phyloP scores from a whole-genome alignment of 1,140 invertebrate species.

The Conopomorpha cramerella region DNA sequence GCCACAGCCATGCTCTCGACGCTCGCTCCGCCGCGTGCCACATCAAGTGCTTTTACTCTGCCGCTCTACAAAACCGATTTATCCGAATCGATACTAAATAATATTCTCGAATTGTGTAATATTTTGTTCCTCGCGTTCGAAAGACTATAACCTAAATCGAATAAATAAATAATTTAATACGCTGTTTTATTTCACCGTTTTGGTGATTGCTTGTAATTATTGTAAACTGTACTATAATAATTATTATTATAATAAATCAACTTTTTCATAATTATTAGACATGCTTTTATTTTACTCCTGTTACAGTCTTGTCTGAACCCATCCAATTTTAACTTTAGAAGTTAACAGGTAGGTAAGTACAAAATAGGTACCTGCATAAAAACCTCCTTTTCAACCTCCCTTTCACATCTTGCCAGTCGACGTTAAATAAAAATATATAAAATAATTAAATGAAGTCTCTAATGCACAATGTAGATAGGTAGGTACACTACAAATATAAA shows the following conservation, averaged over 20 bases:
- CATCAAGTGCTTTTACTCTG: conserved; percentile 35
- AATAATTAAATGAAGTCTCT: too few species aligned
- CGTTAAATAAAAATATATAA: too few species aligned
- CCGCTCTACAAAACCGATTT: conserved; percentile 44
- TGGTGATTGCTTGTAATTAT: conserved; percentile 60
- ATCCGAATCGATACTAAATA: conserved; percentile 52
- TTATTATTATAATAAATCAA: conserved; percentile 60
- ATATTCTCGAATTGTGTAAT: conserved; percentile 55
- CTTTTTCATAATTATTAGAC: conserved; percentile 58
- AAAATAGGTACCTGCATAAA: too few species aligned
- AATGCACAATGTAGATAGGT: too few species aligned
- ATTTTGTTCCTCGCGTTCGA: conserved; percentile 56
- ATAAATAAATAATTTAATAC: conserved; percentile 50
- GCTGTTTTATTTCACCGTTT: conserved; percentile 58
- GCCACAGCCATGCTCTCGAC: too few species aligned
- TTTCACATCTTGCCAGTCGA: too few species aligned
- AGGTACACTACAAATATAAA: too few species aligned
- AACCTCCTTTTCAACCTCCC: too few species aligned
- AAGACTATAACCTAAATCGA: conserved; percentile 54
- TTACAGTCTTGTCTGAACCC: too few species aligned
- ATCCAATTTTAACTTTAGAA: too few species aligned
- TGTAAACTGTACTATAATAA: conserved; percentile 61
- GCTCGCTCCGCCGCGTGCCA: too few species aligned
- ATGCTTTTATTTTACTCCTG: conserved; percentile 41
- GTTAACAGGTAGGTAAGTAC: too few species aligned